Conservation (phyloP, 1,140 invertebrate genomes). For the Contarinia nasturtii region DNA sequence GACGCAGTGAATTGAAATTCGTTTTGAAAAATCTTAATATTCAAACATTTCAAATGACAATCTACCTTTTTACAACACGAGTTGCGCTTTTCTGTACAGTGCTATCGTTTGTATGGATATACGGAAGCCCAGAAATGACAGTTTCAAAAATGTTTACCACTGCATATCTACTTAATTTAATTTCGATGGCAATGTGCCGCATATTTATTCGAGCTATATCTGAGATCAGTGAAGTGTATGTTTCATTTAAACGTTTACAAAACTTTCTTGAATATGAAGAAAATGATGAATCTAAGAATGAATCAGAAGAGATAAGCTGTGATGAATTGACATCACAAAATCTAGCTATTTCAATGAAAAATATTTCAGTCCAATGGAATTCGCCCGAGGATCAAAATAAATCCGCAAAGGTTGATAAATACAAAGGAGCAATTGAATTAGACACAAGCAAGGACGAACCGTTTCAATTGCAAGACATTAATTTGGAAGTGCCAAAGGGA, state of each 20-base stretch:
- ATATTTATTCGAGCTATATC: constrained; percentile 51
- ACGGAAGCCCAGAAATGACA: constrained; percentile 27
- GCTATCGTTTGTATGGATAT: constrained; percentile 32
- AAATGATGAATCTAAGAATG: too few relatives aligned
- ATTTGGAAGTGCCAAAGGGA: constrained; percentile 8
- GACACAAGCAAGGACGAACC: too few relatives aligned
- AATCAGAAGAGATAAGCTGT: constrained; percentile 25
- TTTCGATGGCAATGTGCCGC: constrained; percentile 43
- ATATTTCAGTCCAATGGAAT: not conserved
- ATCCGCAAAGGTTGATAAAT: too few relatives aligned
- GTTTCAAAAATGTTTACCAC: constrained; percentile 45
- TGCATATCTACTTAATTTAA: constrained; percentile 38
- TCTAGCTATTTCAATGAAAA: not conserved
- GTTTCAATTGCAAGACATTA: too few relatives aligned
- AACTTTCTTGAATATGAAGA: constrained; percentile 19
- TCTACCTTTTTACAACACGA: constrained; percentile 47
- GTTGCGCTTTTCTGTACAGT: constrained; percentile 43
- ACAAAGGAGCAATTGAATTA: too few relatives aligned
- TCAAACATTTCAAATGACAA: constrained; percentile 50
- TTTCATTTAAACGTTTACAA: constrained; percentile 36
- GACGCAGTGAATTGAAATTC: constrained; percentile 37
- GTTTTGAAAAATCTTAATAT: constrained; percentile 43
- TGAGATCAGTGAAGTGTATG: constrained; percentile 35
- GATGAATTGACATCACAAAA: not conserved
- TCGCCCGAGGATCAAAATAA: not conserved